A percentile compares a stretch with the other conserved stretches of the same genome.
Conservation (phyloP, 2,888 invertebrate species). For the Agrochola litura region DNA sequence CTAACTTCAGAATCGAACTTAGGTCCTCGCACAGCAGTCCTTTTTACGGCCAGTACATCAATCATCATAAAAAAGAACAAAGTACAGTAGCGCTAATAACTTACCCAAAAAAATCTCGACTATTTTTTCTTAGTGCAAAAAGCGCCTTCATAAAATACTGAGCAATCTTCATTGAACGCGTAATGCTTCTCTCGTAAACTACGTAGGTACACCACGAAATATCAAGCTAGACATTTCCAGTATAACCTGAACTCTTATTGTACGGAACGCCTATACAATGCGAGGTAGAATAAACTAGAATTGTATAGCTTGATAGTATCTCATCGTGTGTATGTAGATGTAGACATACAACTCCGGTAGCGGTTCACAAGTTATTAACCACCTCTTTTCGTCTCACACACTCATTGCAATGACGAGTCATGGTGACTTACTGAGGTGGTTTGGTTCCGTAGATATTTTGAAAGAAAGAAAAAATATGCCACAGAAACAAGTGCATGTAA, state of each 20-base stretch:
- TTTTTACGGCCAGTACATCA: neutral
- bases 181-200: slow-evolving; percentile 30
- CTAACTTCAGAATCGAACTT: neutral
- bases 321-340: neutral
- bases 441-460: slow-evolving; percentile 26
- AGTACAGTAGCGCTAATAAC: slow-evolving; percentile 19
- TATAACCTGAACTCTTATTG: neutral
- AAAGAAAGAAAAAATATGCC: neutral
- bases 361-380: slow-evolving; percentile 14
- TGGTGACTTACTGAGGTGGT: neutral
- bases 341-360: neutral
- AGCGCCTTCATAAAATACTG: slow-evolving; percentile 20
- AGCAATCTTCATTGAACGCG: slow-evolving; percentile 33
- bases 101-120: neutral
- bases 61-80: slow-evolving; percentile 24
- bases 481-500: neutral
- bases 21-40: too few species aligned
- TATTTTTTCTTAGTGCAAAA: neutral
- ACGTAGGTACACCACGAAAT: neutral
- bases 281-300: neutral
- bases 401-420: slow-evolving; percentile 3
- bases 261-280: neutral
- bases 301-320: neutral
- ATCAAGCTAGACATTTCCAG: neutral
- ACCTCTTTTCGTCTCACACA: slow-evolving; percentile 10